Evolutionary conservation across 2,888 invertebrate genomes (phyloP).

Genomic region (Criorhina ranunculi): DNA sequence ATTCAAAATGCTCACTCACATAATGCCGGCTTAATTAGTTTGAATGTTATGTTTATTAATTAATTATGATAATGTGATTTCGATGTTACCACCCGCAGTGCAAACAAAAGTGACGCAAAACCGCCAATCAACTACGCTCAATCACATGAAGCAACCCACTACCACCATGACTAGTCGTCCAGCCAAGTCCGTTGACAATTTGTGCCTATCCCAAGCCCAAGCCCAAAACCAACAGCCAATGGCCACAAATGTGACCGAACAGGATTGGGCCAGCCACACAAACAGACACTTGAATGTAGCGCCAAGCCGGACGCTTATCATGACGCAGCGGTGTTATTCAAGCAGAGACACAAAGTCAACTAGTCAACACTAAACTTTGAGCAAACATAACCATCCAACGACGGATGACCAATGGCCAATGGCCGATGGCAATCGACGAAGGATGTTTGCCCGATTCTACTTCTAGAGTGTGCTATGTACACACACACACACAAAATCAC

Average conservation of each 20-base stretch:
- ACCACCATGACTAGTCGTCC: not conserved
- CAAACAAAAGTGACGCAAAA: slow-evolving; percentile 12
- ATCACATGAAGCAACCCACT: slow-evolving; percentile 18
- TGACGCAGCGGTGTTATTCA: slow-evolving; percentile 74
- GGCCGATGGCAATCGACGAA: slow-evolving; percentile 73
- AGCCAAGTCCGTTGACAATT: slow-evolving; percentile 48
- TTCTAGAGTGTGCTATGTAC: slow-evolving; percentile 38
- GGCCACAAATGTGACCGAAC: slow-evolving; percentile 74
- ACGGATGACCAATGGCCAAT: slow-evolving; percentile 28
- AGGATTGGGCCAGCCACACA: slow-evolving; percentile 37
- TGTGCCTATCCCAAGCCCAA: slow-evolving; percentile 56
- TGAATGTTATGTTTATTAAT: slow-evolving; percentile 78
- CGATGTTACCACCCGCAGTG: slow-evolving; percentile 71
- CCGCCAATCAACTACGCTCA: slow-evolving; percentile 59
- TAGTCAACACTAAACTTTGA: slow-evolving; percentile 74
- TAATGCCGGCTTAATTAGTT: slow-evolving; percentile 76
- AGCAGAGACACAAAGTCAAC: slow-evolving; percentile 76
- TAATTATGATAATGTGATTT: slow-evolving; percentile 79
- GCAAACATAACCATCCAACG: slow-evolving; percentile 70
- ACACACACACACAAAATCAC: slow-evolving; percentile 70
- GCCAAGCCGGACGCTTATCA: slow-evolving; percentile 70
- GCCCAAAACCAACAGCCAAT: slow-evolving; percentile 67
- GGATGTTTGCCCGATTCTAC: slow-evolving; percentile 71
- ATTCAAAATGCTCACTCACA: slow-evolving; percentile 69
- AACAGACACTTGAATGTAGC: slow-evolving; percentile 68